Percentiles rank a stretch among this genome's conserved stretches.
These are phyloP conservation scores for Diplodus puntazzo DNA, from an alignment of 2,797 vertebrate genomes.

Conservation along the genomic window DNA sequence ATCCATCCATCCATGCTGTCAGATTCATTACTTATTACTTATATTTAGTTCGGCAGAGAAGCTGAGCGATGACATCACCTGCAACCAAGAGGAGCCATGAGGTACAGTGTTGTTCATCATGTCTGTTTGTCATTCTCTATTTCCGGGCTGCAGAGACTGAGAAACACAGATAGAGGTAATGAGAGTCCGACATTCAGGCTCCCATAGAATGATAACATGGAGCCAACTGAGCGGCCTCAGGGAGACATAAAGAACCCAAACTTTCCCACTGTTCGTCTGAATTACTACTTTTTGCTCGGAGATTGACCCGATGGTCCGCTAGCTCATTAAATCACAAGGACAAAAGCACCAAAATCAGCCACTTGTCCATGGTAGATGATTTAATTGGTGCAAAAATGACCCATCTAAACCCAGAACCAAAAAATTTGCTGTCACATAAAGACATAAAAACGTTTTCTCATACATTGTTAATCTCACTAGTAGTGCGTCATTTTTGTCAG, in stretches of 20 bases:
- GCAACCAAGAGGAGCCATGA: neutral
- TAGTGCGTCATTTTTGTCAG: too few species aligned
- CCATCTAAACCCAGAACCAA: neutral
- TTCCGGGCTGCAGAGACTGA: slow-evolving; percentile 33
- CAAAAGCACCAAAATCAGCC: neutral
- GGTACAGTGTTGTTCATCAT: slow-evolving; percentile 22
- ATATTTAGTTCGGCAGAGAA: slow-evolving; percentile 36
- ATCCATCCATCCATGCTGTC: neutral
- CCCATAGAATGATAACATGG: slow-evolving; percentile 24
- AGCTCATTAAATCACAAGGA: slow-evolving; percentile 6
- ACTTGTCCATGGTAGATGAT: neutral
- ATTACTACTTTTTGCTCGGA: neutral
- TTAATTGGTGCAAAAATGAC: neutral
- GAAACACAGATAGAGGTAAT: slow-evolving; percentile 36
- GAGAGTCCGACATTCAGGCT: slow-evolving; percentile 10
- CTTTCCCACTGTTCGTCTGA: slow-evolving; percentile 25
- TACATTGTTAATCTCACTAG: neutral
- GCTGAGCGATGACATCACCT: slow-evolving; percentile 35
- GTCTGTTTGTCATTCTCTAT: slow-evolving; percentile 42
- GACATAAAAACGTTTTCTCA: too few species aligned
- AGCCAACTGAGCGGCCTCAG: slow-evolving; percentile 12
- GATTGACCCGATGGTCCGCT: neutral
- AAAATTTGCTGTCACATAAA: neutral
- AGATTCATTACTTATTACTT: neutral
- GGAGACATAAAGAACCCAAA: slow-evolving; percentile 23